Evolutionary conservation across 2,113 vertebrate genomes (phyloP).

Genomic region (Rhadina sibilatrix): DNA sequence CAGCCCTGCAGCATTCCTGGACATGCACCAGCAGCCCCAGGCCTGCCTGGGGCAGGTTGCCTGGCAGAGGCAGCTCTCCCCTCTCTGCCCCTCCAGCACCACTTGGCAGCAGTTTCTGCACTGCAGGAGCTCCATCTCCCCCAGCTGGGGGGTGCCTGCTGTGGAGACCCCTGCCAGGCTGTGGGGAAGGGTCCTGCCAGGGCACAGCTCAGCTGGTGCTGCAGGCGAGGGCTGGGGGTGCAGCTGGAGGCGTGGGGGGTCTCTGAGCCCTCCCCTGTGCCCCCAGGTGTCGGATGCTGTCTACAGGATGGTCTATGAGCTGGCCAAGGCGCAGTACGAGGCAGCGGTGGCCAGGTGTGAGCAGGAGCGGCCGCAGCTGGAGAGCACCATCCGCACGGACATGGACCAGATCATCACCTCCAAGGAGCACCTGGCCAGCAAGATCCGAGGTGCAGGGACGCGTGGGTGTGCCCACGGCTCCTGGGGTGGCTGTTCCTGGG

Average conservation of each 20-base stretch:
- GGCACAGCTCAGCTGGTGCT: neutral
- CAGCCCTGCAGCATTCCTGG: neutral
- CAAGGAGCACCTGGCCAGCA: constrained; percentile 92
- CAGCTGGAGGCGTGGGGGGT: accelerated
- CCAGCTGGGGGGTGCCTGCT: neutral
- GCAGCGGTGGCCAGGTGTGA: constrained; percentile 73
- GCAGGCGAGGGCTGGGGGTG: accelerated
- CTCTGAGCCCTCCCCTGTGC: neutral
- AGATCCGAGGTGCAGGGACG: constrained; percentile 82
- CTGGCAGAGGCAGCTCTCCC: accelerated
- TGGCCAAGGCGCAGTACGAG: constrained; percentile 78
- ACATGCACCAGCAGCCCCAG: accelerated
- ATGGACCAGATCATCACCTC: constrained; percentile 97
- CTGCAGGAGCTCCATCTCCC: neutral
- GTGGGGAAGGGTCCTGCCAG: neutral
- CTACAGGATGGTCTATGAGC: constrained; percentile 84
- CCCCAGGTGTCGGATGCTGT: constrained; percentile 87
- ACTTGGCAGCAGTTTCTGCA: neutral
- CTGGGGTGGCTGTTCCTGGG: neutral
- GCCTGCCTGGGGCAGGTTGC: accelerated
- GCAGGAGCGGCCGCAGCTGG: constrained; percentile 74
- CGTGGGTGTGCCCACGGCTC: neutral
- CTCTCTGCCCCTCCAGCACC: neutral
- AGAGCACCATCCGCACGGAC: constrained; percentile 87
- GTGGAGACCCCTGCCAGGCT: neutral